Conservation (phyloP, 2,888 invertebrate genomes). For the Muscina levida region DNA sequence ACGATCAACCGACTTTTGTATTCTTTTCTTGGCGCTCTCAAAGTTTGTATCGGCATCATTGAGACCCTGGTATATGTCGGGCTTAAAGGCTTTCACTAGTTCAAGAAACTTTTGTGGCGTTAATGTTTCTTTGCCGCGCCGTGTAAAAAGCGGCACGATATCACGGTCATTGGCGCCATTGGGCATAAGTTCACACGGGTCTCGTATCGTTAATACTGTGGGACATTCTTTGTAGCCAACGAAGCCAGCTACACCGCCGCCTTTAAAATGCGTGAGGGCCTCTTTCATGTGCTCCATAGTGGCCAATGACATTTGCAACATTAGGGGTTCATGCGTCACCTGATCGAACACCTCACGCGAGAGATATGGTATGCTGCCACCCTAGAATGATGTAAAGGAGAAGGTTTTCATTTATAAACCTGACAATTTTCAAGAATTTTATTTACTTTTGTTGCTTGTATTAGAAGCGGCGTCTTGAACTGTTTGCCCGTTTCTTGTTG, state of each 20-base stretch:
- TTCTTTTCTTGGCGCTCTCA: slow-evolving; percentile 85
- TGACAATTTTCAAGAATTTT: slow-evolving; percentile 1
- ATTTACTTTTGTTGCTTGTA: slow-evolving; percentile 84
- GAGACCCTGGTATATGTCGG: slow-evolving; percentile 90
- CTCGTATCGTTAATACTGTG: slow-evolving; percentile 80
- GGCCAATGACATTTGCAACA: slow-evolving; percentile 87
- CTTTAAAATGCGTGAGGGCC: slow-evolving; percentile 83
- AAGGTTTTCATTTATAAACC: slow-evolving; percentile 17
- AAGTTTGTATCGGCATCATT: slow-evolving; percentile 84
- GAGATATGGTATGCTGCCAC: slow-evolving; percentile 91
- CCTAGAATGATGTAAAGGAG: slow-evolving; percentile 80
- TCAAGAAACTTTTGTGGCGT: slow-evolving; percentile 87
- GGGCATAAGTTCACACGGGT: slow-evolving; percentile 85
- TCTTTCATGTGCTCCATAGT: slow-evolving; percentile 85
- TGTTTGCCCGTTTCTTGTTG: slow-evolving; percentile 81
- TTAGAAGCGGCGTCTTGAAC: slow-evolving; percentile 87
- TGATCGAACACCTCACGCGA: slow-evolving; percentile 87
- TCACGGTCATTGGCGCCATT: slow-evolving; percentile 86
- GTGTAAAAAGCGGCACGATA: slow-evolving; percentile 88
- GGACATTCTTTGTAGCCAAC: slow-evolving; percentile 82
- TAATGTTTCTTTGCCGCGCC: slow-evolving; percentile 86
- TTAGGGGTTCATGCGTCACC: slow-evolving; percentile 82
- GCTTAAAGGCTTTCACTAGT: slow-evolving; percentile 87
- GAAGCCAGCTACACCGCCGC: slow-evolving; percentile 86
- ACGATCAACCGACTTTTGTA: slow-evolving; percentile 86